These are phyloP conservation scores for Aplochiton taeniatus DNA, from an alignment of 2,797 vertebrate genomes.

Conservation along the genomic window DNA sequence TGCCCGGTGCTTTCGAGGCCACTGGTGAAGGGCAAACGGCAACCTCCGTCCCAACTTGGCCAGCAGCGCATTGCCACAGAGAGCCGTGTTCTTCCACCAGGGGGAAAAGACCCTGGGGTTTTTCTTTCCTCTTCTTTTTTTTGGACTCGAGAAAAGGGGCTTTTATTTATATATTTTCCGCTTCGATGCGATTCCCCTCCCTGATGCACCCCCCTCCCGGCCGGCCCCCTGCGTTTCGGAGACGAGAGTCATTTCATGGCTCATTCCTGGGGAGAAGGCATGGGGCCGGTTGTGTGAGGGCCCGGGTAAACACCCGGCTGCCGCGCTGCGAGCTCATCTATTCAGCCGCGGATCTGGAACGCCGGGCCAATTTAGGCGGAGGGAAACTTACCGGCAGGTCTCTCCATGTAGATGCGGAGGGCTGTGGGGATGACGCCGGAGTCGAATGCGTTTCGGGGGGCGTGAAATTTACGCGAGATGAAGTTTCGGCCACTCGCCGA, in stretches of 20 bases:
- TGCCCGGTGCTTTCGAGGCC: constrained; percentile 45
- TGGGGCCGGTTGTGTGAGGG: constrained; percentile 44
- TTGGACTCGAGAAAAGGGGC: constrained; percentile 3
- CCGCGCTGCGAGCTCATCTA: constrained; percentile 38
- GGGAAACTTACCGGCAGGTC: constrained; percentile 30
- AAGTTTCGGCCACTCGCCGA: constrained; percentile 47
- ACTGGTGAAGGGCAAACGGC: constrained; percentile 58
- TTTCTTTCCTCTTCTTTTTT: no score
- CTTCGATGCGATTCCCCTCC: constrained; percentile 43
- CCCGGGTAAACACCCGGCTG: constrained; percentile 46
- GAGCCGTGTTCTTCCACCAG: constrained; percentile 54
- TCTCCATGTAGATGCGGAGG: constrained; percentile 42
- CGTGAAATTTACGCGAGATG: constrained; percentile 60
- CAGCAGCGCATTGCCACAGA: constrained; percentile 40
- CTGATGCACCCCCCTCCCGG: constrained; percentile 20
- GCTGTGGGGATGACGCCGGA: constrained; percentile 5
- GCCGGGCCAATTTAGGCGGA: constrained; percentile 36
- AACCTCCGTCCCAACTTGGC: constrained; percentile 38
- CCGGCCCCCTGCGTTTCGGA: constrained; percentile 22
- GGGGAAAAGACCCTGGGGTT: constrained; percentile 41
- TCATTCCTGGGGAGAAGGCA: constrained; percentile 62
- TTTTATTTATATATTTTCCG: constrained; percentile 65
- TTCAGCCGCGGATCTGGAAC: constrained; percentile 46
- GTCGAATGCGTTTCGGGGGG: constrained; percentile 46
- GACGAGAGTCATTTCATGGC: constrained; percentile 75